Evolutionary conservation across 2,888 invertebrate species (phyloP).

Genomic region (Andrena bucephala): DNA sequence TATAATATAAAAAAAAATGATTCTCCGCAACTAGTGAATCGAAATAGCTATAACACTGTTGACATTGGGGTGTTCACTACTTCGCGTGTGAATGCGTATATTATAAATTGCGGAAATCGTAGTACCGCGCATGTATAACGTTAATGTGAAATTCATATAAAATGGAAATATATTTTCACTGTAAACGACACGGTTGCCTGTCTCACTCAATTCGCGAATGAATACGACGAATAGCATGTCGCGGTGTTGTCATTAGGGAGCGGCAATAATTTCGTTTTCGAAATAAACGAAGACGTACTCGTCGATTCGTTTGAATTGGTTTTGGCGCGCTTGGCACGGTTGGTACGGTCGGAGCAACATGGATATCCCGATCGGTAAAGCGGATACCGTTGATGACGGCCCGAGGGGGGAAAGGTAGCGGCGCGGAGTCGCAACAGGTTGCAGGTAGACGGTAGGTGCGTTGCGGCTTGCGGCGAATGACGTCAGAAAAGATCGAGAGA

Average conservation of each 20-base stretch:
- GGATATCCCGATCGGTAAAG: slow-evolving; percentile 16
- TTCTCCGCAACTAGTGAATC: slow-evolving; percentile 41
- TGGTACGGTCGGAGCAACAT: background rate
- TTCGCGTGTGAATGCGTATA: slow-evolving; percentile 42
- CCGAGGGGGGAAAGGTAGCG: background rate
- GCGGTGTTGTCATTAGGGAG: too few species aligned
- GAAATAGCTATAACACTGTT: slow-evolving; percentile 12
- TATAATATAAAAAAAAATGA: slow-evolving; percentile 28
- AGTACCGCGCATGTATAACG: slow-evolving; percentile 60
- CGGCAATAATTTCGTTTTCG: background rate
- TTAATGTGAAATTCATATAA: slow-evolving; percentile 57
- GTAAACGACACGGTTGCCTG: slow-evolving; percentile 40
- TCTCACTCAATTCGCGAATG: background rate
- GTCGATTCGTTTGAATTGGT: background rate
- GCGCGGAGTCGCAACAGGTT: slow-evolving; percentile 47
- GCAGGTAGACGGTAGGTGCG: slow-evolving; percentile 12
- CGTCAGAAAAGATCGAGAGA: slow-evolving; percentile 27
- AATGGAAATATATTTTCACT: slow-evolving; percentile 75
- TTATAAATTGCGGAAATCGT: slow-evolving; percentile 42
- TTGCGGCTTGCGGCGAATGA: slow-evolving; percentile 2
- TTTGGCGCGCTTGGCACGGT: background rate
- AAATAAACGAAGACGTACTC: background rate
- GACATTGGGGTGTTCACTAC: slow-evolving; percentile 35
- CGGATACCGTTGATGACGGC: background rate
- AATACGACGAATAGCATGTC: background rate